These are phyloP conservation scores for Paracanthobrama guichenoti DNA, from an alignment of 2,113 vertebrate genomes.

Conservation along the genomic window DNA sequence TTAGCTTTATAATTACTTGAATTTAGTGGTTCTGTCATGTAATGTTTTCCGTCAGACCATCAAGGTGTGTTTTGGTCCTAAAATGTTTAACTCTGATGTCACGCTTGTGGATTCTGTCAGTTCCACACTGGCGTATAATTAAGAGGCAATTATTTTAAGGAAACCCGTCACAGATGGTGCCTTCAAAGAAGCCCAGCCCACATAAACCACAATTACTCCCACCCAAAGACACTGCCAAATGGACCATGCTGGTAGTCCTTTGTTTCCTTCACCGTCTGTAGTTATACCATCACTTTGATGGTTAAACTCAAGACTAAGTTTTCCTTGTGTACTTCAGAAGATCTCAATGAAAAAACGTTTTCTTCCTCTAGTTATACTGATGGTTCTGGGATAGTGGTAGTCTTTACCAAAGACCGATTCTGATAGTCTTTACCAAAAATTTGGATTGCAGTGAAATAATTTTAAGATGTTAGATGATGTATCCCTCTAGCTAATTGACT, in stretches of 20 bases:
- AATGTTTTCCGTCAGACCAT: slow-evolving; percentile 1
- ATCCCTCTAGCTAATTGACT: not conserved
- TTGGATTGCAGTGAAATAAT: not conserved
- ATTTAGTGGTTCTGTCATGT: not conserved
- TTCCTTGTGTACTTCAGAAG: not conserved
- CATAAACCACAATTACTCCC: slow-evolving; percentile 38
- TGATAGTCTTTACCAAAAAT: slow-evolving; percentile 6
- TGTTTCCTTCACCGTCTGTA: slow-evolving; percentile 17
- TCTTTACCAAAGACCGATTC: too few relatives aligned
- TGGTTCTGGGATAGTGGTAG: not conserved
- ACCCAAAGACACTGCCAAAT: slow-evolving; percentile 25
- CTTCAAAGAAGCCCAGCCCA: slow-evolving; percentile 36
- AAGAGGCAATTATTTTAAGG: slow-evolving; percentile 42
- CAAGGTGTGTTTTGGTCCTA: slow-evolving; percentile 16
- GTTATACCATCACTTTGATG: slow-evolving; percentile 20
- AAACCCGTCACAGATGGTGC: slow-evolving; percentile 43
- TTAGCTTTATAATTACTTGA: not conserved
- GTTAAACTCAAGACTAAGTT: not conserved
- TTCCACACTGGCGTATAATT: slow-evolving; percentile 25
- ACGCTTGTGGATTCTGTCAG: slow-evolving; percentile 33
- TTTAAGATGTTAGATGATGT: not conserved
- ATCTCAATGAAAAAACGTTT: not conserved
- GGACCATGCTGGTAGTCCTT: slow-evolving; percentile 14
- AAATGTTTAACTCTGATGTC: slow-evolving; percentile 23
- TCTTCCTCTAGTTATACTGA: not conserved